Evolutionary conservation across 2,797 vertebrate species (phyloP), one percentile per base, ranked within the genome.

Genomic region (Rhinoraja longicauda): DNA sequence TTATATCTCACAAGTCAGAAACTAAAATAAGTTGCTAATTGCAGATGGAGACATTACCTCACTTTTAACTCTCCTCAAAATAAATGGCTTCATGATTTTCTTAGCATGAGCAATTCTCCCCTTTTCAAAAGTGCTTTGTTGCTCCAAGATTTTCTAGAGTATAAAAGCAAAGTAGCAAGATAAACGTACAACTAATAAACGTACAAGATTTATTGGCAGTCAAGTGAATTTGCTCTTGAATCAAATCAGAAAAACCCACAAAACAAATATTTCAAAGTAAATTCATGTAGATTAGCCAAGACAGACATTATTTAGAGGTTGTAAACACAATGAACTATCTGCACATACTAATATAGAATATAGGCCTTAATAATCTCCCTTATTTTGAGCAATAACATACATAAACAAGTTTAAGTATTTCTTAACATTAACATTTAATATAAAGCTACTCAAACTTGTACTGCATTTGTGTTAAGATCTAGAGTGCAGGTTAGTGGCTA

Each of bases 41-140:
- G 15, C 32, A 64, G 21, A 9, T 62, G 36, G 39, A 82, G 29
- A 8, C 15, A 94, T 94, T 96, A 99, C 99, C 96, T 99, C 98
- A 90, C 95, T 97, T 96, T 99, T 99, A 36, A 99, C 95, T 96
- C 98, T 97, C 94, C 98, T 96, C 94, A 99, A 96, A 94, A 99
- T 99, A 94, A 99, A 99, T 0, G 99, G 99, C 93, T 99, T 99
- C 97, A 99, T 99, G 95, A 99, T 99, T 94, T 97, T 98, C 94
- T 97, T 99, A 91, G 99, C 99, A 4, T 97, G 97, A 93, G 95
- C 95, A 94, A 97, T 99, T 94, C 98, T 97, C 76, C 98, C 97
- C 94, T 97, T 98, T 95, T 99, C 98, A 95, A 98, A 99, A 93
- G 95, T 93, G 94, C 97, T 99, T 96, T 98, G 97, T 36, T 98